Evolutionary conservation across 2,888 invertebrate genomes (phyloP), one percentile per base, ranked within the genome.

Genomic region (Eupithecia inturbata): DNA sequence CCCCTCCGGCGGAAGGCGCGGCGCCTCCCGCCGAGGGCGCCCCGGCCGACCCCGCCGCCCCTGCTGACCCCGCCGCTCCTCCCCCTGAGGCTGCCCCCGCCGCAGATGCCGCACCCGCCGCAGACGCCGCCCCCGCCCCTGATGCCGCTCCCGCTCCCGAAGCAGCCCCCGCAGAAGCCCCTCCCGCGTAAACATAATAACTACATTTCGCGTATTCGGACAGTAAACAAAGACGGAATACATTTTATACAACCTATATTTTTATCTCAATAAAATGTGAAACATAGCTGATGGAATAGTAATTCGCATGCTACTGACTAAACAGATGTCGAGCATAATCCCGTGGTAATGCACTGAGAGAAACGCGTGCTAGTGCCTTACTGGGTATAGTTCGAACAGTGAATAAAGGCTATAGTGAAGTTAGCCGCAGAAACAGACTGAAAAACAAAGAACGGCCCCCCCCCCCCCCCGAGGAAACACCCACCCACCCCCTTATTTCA

Each of bases 221-320:
- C 75, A 68, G 68, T 73, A 69, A 72, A 53, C 53, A 53, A 22
- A 53, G 53, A 53, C 53, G n/a, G 53, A 53, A 53, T 53, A 53
- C 45, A 71, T 74, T 75, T 74, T 71, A 69, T 75, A 73, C 31
- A 39, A 57, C 70, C 80, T 82, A 79, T 87, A 78, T 87, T 90
- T 90, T 85, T 87, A 89, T 88, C 80, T 82, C 83, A 90, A 88
- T 89, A 90, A 91, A 79, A 80, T 76, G 75, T 78, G 80, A 87
- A 87, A 87, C 84, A 91, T 93, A 93, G 93, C 93, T 93, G 93
- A 93, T 94, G 93, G 93, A 94, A 94, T 92, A 84, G 85, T 86
- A 82, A 84, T 85, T 87, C 77, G 82, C 64, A 64, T 64, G 64
- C 64, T 2, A 64, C 71, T 72, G 71, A 66, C 69, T 76, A 75